Evolutionary conservation across 2,797 vertebrate species (phyloP), one percentile per base, ranked within the genome.

Genomic region (Cephalopachus bancanus): DNA sequence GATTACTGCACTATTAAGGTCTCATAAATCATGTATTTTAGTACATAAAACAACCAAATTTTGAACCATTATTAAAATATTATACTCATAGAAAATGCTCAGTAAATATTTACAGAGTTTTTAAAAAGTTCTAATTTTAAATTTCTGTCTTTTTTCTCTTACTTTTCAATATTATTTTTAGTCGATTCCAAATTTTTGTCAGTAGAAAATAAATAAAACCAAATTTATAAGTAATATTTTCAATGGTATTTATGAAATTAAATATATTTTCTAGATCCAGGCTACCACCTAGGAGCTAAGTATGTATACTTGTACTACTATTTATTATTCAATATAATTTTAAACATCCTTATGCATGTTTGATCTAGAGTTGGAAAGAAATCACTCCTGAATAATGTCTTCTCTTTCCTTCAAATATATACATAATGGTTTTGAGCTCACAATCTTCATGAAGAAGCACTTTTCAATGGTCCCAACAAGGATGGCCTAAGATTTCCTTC

Each of bases 101-200:
- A 93, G 57, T 74, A 94, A 44, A 59, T 72, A 89, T 74, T 89
- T 79, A 80, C 2, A 84, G 3, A 83, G 17, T 88, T 37, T 37
- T 37, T 37, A 96, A 93, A 67, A 91, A 44, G 10, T 90, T 92
- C 28, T 69, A 74, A 86, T 64, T 30, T 83, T 96, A 78, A 12
- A 74, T 67, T 83, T 92, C 60, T 28, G 55, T 90, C 30, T 37
- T n/a, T 94, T 91, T 72, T 71, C 14, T 81, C 19, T 80, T 94
- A 83, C 26, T 79, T 90, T 81, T 87, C 12, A 75, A 28, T 75
- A 75, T 91, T 80, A 59, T 44, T 91, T 94, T 79, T 28, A 91
- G 33, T 71, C 62, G 37, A 76, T 84, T 75, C 30, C 44, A 72
- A 91, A 91, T 33, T 76, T 69, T 95, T 90, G 26, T 20, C 7